Evolutionary conservation across 2,113 vertebrate species (phyloP).

Genomic region (Pogona vitticeps): DNA sequence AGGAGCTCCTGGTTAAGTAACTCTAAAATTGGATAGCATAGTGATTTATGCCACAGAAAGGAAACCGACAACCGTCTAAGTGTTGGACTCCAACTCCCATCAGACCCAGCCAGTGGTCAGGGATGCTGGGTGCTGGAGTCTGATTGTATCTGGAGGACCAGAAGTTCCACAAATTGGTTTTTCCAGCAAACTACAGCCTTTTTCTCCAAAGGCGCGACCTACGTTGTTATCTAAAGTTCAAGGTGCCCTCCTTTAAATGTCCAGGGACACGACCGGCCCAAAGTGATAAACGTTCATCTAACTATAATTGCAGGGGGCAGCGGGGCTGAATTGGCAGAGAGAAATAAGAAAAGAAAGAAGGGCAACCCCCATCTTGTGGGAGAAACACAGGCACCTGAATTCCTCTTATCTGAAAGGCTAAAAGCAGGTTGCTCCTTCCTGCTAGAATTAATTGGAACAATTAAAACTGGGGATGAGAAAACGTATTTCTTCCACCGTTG

Average conservation of each 20-base stretch:
- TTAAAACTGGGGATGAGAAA: neutral
- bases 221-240: no score
- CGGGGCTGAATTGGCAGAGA: neutral
- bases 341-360: no score
- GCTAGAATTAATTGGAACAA: conserved; percentile 8
- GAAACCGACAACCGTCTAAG: neutral
- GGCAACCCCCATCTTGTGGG: no score
- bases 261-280: neutral
- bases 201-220: no score
- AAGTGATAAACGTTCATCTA: neutral
- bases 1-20: neutral
- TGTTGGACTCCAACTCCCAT: neutral
- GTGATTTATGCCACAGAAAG: neutral
- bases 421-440: neutral
- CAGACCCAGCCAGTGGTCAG: neutral
- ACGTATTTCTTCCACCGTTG: neutral
- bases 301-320: neutral
- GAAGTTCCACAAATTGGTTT: neutral
- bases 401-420: neutral
- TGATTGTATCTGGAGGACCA: neutral
- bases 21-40: neutral
- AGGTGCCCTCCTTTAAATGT: neutral
- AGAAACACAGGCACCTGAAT: neutral
- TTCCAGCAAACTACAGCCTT: no score
- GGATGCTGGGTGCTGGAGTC: neutral